These are phyloP conservation scores for Platysternon megacephalum DNA, from an alignment of 2,113 vertebrate species.

Conservation along the genomic window DNA sequence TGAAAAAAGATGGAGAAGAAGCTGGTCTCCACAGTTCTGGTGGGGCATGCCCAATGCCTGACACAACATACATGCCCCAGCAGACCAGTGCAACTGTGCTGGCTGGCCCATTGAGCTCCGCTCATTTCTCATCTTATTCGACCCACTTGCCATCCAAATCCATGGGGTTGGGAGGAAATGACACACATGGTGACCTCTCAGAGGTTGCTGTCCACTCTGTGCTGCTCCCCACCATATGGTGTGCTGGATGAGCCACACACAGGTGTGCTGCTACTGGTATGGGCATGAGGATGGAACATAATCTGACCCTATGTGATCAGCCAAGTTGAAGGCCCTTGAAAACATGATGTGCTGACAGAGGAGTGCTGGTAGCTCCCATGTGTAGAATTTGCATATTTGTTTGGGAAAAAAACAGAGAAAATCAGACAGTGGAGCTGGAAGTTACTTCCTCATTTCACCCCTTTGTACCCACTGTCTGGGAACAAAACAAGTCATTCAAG, in stretches of 20 bases:
- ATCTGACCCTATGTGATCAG: background rate
- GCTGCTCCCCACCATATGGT: background rate
- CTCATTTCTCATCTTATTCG: background rate
- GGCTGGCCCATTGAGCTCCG: background rate
- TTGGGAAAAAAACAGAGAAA: background rate
- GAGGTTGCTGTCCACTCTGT: background rate
- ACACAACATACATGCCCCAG: accelerated
- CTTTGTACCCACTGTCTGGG: no score
- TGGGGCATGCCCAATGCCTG: background rate
- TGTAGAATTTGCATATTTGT: background rate
- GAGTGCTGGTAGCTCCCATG: no score
- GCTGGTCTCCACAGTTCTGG: background rate
- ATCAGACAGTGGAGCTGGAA: background rate
- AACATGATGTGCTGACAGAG: background rate
- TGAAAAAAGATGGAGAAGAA: background rate
- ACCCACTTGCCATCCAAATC: background rate
- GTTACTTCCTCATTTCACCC: background rate
- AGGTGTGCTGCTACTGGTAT: background rate
- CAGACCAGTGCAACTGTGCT: background rate
- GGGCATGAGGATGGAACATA: background rate
- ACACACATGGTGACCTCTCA: background rate
- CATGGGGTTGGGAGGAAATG: accelerated
- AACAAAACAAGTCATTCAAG: constrained; percentile 19
- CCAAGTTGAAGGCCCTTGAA: background rate
- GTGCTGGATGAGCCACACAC: background rate